phyloP scores from a whole-genome alignment of 2,888 invertebrate genomes.

The Neuroscelio doddi region DNA sequence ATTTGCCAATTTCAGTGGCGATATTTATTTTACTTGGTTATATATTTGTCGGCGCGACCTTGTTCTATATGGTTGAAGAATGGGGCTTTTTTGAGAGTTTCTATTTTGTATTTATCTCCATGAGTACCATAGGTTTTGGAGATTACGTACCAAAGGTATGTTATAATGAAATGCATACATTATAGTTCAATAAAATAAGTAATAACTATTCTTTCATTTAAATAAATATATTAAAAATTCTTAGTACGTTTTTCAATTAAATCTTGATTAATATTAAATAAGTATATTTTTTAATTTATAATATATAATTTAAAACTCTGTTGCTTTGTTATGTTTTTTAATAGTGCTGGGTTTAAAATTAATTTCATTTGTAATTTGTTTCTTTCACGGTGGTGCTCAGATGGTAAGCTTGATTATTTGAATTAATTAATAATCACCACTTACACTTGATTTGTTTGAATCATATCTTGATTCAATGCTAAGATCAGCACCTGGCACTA shows the following conservation, averaged over 20 bases:
- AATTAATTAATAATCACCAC: constrained; percentile 40
- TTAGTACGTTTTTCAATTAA: too few species aligned
- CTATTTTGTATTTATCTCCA: constrained; percentile 97
- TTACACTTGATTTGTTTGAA: constrained; percentile 8
- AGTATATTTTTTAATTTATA: neutral
- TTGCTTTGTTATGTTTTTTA: neutral
- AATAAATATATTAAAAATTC: too few species aligned
- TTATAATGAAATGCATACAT: neutral
- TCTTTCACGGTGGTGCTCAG: constrained; percentile 66
- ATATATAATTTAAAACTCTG: neutral
- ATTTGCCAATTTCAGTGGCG: constrained; percentile 93
- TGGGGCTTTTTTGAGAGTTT: constrained; percentile 97
- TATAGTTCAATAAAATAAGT: neutral
- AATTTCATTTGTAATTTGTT: constrained; percentile 46
- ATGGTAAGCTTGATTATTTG: constrained; percentile 62
- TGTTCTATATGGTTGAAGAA: constrained; percentile 83
- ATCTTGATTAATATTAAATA: too few species aligned
- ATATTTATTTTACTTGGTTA: constrained; percentile 87
- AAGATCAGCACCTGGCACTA: constrained; percentile 37
- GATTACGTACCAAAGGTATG: constrained; percentile 86
- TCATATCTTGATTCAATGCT: neutral
- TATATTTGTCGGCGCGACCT: constrained; percentile 88
- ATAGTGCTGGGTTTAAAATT: neutral
- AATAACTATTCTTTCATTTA: neutral
- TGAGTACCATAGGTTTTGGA: constrained; percentile 98